Evolutionary conservation across 1,140 invertebrate species (phyloP).

Genomic region (Drosophila ercepeae): DNA sequence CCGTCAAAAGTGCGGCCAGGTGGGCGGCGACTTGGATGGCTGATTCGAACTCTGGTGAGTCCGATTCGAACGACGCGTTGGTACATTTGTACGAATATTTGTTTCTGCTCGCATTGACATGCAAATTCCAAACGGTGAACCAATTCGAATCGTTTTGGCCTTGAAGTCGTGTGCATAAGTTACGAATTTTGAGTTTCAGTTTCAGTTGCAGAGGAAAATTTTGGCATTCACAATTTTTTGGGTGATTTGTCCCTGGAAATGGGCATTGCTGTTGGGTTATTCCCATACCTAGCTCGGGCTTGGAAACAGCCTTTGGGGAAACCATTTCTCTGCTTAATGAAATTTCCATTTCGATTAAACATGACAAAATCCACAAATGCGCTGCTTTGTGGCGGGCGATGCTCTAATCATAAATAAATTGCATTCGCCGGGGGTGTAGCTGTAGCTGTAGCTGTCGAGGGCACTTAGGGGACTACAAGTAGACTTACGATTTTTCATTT

Average conservation of each 20-base stretch:
- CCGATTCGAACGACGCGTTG: neutral
- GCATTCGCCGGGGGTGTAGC: no score
- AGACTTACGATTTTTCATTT: slow-evolving; percentile 84
- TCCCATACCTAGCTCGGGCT: no score
- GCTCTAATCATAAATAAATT: slow-evolving; percentile 47
- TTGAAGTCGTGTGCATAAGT: slow-evolving; percentile 56
- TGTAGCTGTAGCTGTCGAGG: no score
- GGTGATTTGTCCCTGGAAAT: neutral
- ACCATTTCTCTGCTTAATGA: neutral
- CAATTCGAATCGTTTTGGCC: slow-evolving; percentile 69
- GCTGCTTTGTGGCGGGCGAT: slow-evolving; percentile 1
- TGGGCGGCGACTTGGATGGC: neutral
- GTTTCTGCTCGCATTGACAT: slow-evolving; percentile 48
- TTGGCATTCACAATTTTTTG: slow-evolving; percentile 19
- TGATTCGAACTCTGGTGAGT: neutral
- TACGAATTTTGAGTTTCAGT: no score
- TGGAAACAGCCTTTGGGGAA: neutral
- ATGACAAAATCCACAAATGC: neutral
- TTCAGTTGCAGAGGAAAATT: slow-evolving; percentile 36
- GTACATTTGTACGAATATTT: slow-evolving; percentile 5
- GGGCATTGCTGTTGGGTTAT: neutral
- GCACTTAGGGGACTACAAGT: slow-evolving; percentile 15
- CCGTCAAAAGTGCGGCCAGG: neutral
- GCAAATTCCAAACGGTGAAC: slow-evolving; percentile 60
- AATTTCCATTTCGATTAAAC: neutral